Base-by-base conservation (phyloP, 2,113 vertebrate genomes). In the Amphilophus citrinellus region DNA sequence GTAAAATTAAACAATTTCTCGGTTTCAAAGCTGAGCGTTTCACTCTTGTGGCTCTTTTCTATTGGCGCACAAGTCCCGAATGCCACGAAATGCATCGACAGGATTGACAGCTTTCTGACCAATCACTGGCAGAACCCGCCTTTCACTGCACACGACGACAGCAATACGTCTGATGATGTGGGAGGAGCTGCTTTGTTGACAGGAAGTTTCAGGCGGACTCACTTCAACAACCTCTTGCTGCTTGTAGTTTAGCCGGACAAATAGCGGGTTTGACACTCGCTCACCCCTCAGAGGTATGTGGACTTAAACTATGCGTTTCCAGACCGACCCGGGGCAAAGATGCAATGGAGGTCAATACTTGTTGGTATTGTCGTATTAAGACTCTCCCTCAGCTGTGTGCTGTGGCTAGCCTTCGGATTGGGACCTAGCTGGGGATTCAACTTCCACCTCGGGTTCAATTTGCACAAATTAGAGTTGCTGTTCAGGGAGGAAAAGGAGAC, bases 261-360 rank as follows among this genome's bases (percentile, higher is more conserved):
- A 18, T 32, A 10, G 50, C 62, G 32, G 68, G 18, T 14, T 80
- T 76, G 15, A 32, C 50, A 15, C 37, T 91, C n/a, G n/a, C 82
- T 83, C 57, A 35, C 65, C 53, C 35, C 47, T 71, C 17, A 73
- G 59, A 71, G 58, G 79, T 78, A 83, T 87, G 83, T 88, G 88
- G 59, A 90, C 80, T 61, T 90, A 79, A 96, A 96, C 77, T 93
- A 97, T 96, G 96, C 89, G 89, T 94, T 93, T 95, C 84, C 94
- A 94, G 73, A 94, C 35, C 81, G 91, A 87, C 6, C 30, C 91
- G 82, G 60, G 94, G 96, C 96, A 95, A 97, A 97, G 95, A 99
- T 99, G 98, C 98, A 96, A 97, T 99, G 98, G 98, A 96, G 97
- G 92, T 98, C 97, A 95, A 88, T 98, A 93, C 95, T 98, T 91